Evolutionary conservation across 2,888 invertebrate species (phyloP), one percentile per base, ranked within the genome.

Genomic region (Diachrysia chrysitis): DNA sequence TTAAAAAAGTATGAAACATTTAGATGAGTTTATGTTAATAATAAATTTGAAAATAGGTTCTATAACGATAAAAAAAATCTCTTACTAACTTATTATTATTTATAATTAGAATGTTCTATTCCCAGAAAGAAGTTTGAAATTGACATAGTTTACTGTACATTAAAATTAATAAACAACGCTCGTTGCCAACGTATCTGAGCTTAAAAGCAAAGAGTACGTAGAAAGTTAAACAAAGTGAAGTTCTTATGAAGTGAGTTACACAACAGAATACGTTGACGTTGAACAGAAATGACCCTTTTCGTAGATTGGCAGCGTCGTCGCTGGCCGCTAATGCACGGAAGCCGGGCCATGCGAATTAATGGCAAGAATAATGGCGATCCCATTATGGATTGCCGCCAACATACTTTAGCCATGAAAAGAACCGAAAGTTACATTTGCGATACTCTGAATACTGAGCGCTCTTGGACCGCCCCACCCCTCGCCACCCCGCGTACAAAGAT

Each of bases 351-450:
- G 92, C 92, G 95, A 94, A 95, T 95, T 95, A 95, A 95, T 95
- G 94, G 95, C 92, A 95, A 94, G 95, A 95, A 95, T 95, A 95
- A 95, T 95, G 95, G 95, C 94, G 92, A 95, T 94, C 93, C 95
- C 95, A 95, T 95, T 95, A 95, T 95, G 95, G 95, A 95, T 95
- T 95, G 95, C 95, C 95, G 95, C 95, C 95, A 95, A 95, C 95
- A 95, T 95, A 95, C 95, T 95, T 95, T 95, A 95, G 93, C 91
- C 92, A 95, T 95, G 95, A 95, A 95, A 95, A 95, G 95, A 95
- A 95, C 95, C 95, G 94, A 95, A 95, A 95, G 95, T 95, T 95
- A 95, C 95, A 95, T 95, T 95, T 95, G 94, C 95, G 95, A 95
- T 95, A 95, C 95, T 94, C 93, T 95, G 95, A 95, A 95, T 95